These are phyloP conservation scores for Nothoprocta perdicaria DNA, from an alignment of 2,113 vertebrate genomes.

Conservation along the genomic window DNA sequence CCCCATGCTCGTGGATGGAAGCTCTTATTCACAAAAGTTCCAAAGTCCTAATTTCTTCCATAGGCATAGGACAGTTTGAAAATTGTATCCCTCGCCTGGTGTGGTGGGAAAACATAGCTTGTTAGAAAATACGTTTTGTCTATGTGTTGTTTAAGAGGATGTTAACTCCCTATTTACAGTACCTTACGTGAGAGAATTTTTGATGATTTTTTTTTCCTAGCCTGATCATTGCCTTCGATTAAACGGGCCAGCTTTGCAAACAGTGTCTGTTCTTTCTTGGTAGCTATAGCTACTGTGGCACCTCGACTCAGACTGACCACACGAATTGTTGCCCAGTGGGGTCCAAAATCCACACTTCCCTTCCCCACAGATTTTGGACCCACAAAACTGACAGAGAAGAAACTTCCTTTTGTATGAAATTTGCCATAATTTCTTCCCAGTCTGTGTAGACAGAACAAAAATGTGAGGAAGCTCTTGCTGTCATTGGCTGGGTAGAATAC, in stretches of 20 bases:
- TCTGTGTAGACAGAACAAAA: neutral
- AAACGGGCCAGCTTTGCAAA: neutral
- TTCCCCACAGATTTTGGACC: accelerated
- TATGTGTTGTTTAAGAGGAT: neutral
- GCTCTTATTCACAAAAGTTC: neutral
- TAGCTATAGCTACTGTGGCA: neutral
- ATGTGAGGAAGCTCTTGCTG: neutral
- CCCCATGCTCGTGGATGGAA: neutral
- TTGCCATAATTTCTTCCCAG: neutral
- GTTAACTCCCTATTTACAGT: neutral
- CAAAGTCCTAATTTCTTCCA: neutral
- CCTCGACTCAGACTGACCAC: neutral
- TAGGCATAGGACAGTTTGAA: neutral
- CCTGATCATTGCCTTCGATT: neutral
- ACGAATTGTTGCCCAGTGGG: neutral
- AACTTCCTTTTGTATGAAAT: neutral
- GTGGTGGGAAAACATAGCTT: neutral
- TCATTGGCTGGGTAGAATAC: neutral
- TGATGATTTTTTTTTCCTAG: neutral
- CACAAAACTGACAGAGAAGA: neutral
- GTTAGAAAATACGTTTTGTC: neutral
- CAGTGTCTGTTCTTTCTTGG: neutral
- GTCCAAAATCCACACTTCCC: too few species aligned
- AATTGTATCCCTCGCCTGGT: neutral
- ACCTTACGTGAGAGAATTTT: neutral